Conservation (phyloP, 2,888 invertebrate genomes). For the Drosophila testacea region DNA sequence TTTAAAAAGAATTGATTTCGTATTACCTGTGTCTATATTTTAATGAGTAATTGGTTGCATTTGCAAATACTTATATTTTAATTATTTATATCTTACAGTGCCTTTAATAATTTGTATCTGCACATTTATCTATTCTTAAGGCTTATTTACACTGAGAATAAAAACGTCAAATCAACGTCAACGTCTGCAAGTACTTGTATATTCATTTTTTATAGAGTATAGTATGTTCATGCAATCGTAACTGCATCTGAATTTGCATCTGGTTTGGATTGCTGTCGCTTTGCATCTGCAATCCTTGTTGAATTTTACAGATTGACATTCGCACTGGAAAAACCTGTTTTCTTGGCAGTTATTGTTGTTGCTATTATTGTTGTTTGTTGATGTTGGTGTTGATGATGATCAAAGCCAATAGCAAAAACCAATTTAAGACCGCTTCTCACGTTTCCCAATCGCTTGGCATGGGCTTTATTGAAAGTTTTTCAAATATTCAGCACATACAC, state of each 20-base stretch:
- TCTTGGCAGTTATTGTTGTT: not conserved
- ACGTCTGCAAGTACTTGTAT: too few species aligned
- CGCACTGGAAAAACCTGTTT: constrained; percentile 74
- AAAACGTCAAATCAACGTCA: too few species aligned
- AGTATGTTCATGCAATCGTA: not conserved
- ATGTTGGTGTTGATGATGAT: constrained; percentile 39
- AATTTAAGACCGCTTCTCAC: constrained; percentile 64
- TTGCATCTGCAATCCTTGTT: constrained; percentile 55
- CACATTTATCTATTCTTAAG: too few species aligned
- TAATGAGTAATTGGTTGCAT: too few species aligned
- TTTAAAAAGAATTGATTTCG: too few species aligned
- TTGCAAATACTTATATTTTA: too few species aligned
- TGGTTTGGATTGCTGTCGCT: constrained; percentile 18
- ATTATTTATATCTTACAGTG: too few species aligned
- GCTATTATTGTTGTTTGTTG: constrained; percentile 10
- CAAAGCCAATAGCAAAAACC: constrained; percentile 62
- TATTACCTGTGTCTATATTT: too few species aligned
- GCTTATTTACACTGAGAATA: too few species aligned
- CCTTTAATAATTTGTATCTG: too few species aligned
- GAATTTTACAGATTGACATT: constrained; percentile 54
- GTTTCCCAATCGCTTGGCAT: constrained; percentile 66
- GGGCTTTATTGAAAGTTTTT: constrained; percentile 68
- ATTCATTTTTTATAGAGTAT: too few species aligned
- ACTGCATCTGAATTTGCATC: constrained; percentile 1
- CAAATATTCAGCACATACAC: constrained; percentile 53